These are phyloP conservation scores for Anoplius nigerrimus DNA, from an alignment of 2,888 invertebrate genomes.

Conservation along the genomic window DNA sequence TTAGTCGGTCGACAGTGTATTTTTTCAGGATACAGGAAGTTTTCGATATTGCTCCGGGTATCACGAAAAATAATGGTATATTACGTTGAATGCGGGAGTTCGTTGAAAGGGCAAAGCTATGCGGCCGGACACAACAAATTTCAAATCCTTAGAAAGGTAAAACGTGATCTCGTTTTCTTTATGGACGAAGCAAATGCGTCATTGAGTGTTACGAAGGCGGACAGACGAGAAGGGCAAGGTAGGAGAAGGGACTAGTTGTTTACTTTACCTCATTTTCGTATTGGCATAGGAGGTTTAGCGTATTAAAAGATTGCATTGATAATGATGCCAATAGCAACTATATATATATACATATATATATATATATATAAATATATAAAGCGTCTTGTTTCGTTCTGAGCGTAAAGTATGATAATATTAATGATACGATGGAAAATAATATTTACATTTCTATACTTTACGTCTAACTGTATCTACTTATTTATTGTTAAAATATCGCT, in stretches of 20 bases:
- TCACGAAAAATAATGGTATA: too few relatives aligned
- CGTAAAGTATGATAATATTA: conserved; percentile 32
- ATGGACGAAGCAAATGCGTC: conserved; percentile 60
- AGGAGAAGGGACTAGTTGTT: conserved; percentile 47
- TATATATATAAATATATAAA: conserved; percentile 5
- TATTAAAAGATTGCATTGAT: conserved; percentile 39
- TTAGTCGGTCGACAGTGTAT: too few relatives aligned
- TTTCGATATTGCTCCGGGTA: too few relatives aligned
- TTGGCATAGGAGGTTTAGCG: conserved; percentile 51
- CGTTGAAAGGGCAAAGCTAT: too few relatives aligned
- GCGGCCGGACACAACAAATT: neutral
- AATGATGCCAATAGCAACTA: conserved; percentile 38
- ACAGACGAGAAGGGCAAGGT: too few relatives aligned
- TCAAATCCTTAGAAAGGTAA: conserved; percentile 34
- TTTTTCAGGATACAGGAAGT: too few relatives aligned
- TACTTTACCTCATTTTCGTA: conserved; percentile 58
- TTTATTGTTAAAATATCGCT: conserved; percentile 59
- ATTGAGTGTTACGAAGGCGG: conserved; percentile 59
- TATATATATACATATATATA: conserved; percentile 11
- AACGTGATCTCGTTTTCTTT: conserved; percentile 60
- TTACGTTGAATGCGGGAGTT: too few relatives aligned
- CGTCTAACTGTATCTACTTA: conserved; percentile 58
- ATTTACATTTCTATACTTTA: conserved; percentile 54
- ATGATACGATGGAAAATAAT: conserved; percentile 37
- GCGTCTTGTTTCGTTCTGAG: conserved; percentile 31